phyloP scores from a whole-genome alignment of 2,113 vertebrate genomes.

The Stegostoma tigrinum region DNA sequence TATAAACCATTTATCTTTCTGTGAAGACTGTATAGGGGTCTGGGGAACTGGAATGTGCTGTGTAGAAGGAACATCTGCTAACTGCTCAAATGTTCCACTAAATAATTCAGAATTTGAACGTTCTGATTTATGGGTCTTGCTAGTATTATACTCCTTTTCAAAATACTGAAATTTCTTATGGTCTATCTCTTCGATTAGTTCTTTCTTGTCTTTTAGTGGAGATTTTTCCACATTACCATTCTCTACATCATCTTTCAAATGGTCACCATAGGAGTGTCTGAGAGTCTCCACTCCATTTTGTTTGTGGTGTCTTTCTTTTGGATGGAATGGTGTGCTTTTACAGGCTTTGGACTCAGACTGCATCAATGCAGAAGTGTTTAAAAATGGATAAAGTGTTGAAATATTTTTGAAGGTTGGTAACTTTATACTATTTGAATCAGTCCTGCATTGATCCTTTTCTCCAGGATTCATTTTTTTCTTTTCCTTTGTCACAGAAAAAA shows the following conservation, averaged over 20 bases:
- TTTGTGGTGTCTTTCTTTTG: conserved; percentile 47
- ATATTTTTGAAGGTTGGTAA: conserved; percentile 50
- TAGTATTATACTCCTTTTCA: conserved; percentile 45
- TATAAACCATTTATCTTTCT: conserved; percentile 48
- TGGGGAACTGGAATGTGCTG: conserved; percentile 48
- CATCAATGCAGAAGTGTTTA: conserved; percentile 60
- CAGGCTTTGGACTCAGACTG: conserved; percentile 60
- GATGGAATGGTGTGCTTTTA: conserved; percentile 49
- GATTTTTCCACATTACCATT: conserved; percentile 82
- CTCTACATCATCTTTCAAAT: conserved; percentile 84
- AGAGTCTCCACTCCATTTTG: conserved; percentile 49
- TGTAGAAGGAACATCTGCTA: conserved; percentile 42
- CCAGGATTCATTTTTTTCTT: conserved; percentile 65
- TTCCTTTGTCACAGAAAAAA: conserved; percentile 62
- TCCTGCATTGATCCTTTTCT: conserved; percentile 69
- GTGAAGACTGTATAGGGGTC: conserved; percentile 51
- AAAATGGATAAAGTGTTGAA: conserved; percentile 56
- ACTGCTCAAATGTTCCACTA: conserved; percentile 49
- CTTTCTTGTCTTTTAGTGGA: conserved; percentile 49
- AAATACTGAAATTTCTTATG: conserved; percentile 48
- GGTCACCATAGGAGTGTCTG: conserved; percentile 60
- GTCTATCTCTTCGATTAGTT: conserved; percentile 52
- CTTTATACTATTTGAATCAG: conserved; percentile 51
- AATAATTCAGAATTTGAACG: conserved; percentile 48
- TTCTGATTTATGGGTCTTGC: conserved; percentile 53